Evolutionary conservation across 2,797 vertebrate species (phyloP).

Genomic region (Cossypha niveicapilla): DNA sequence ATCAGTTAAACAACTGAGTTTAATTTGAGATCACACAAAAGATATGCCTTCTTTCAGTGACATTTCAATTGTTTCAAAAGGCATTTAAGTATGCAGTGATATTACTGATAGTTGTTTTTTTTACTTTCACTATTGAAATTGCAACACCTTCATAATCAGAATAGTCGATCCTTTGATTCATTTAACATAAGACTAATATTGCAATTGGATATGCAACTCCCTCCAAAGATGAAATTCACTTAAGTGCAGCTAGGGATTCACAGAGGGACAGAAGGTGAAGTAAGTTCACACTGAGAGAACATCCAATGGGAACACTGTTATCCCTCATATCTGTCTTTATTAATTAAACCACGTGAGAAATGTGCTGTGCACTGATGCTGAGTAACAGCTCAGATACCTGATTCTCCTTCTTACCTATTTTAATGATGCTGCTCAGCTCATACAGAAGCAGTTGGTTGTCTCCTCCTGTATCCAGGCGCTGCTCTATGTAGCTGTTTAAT

Average conservation of each 20-base stretch:
- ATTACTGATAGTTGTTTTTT: rapidly evolving
- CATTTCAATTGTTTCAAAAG: neutral
- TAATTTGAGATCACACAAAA: neutral
- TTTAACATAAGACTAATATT: neutral
- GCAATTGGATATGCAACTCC: neutral
- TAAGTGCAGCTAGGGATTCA: neutral
- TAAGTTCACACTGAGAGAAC: neutral
- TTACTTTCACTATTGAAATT: neutral
- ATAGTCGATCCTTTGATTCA: neutral
- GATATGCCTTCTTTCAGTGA: neutral
- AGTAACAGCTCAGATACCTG: neutral
- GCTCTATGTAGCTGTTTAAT: conserved; percentile 95
- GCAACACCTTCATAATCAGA: neutral
- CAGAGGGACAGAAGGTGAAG: neutral
- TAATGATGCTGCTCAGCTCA: conserved; percentile 94
- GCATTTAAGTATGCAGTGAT: neutral
- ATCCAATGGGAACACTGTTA: neutral
- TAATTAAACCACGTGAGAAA: neutral
- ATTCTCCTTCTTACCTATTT: conserved; percentile 82
- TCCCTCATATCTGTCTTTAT: neutral
- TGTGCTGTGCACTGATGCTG: neutral
- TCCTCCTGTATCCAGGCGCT: conserved; percentile 89
- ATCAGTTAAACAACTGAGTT: neutral
- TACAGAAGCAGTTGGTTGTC: conserved; percentile 96
- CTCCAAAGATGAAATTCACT: neutral